Base-by-base conservation (phyloP, 2,888 invertebrate genomes). In the Holacanthella duospinosa region DNA sequence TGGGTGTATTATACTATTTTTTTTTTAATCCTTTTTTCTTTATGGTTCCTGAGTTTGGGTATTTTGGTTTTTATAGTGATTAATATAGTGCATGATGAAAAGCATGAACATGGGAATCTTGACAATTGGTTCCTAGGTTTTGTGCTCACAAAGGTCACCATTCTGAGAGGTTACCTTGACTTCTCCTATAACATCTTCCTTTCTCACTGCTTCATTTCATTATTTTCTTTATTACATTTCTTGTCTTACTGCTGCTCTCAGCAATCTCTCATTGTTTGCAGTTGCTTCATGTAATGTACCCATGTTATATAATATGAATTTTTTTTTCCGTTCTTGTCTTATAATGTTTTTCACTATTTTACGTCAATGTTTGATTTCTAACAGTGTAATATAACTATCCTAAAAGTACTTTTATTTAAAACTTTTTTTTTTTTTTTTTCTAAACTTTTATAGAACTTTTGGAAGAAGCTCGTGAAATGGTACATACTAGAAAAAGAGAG, bases 81-180 rank as follows among this genome's bases (percentile, higher is more conserved):
- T 48, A n/a, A n/a, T n/a, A 21, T 48, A n/a, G 48, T n/a, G 48
- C 48, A 48, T 48, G 48, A 9, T 16, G 4, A 48, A 21, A 21
- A 16, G 48, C 48, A 48, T 48, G 48, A 21, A 21, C 48, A 48
- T 48, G 21, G 19, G 48, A 48, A 4, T 21, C 19, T 48, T 48
- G 48, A 21, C 16, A 9, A 4, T 48, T 67, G 71, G 66, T 67
- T 68, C 59, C 63, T 68, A 64, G 68, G 65, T 62, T 72, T 65
- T 71, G 60, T 60, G 64, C 60, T 61, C 26, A 71, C 69, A 67
- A 72, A 72, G 63, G 64, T 70, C 66, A 63, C 67, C 56, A 71
- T 72, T 55, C 58, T 72, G 53, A 68, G 66, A 72, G 72, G 72
- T 72, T 71, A 48, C 48, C 48, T 48, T 68, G 69, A 64, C 60